phyloP scores from a whole-genome alignment of 2,888 invertebrate genomes.

The Sepioteuthis lessoniana region DNA sequence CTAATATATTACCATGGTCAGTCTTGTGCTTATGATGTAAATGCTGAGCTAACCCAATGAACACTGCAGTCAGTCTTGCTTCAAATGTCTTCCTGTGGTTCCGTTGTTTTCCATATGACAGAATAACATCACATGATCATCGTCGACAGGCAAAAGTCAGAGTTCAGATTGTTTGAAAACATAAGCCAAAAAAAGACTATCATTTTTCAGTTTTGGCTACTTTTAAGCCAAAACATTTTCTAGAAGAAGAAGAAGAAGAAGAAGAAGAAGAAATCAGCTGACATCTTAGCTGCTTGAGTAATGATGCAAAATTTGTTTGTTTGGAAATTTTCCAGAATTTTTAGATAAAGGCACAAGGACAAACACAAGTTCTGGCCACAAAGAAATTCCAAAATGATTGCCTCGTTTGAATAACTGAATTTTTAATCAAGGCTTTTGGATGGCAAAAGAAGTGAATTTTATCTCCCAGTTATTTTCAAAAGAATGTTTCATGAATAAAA shows the following conservation, averaged over 20 bases:
- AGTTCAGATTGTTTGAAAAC: background rate
- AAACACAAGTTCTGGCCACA: background rate
- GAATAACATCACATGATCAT: background rate
- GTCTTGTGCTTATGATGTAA: no score
- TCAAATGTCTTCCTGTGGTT: no score
- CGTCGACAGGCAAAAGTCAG: background rate
- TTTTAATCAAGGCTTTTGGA: background rate
- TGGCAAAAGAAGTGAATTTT: background rate
- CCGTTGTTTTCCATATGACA: background rate
- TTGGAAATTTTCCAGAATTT: background rate
- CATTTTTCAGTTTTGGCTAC: background rate
- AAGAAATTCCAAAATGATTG: background rate
- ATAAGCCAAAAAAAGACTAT: background rate
- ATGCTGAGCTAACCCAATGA: no score
- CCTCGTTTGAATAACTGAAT: conserved; percentile 21
- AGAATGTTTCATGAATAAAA: background rate
- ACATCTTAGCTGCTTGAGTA: background rate
- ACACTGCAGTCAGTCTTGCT: no score
- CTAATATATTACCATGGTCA: no score
- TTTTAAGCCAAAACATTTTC: background rate
- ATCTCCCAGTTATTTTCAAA: background rate
- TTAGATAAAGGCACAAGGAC: background rate
- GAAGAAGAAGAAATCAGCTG: background rate
- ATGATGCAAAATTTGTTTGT: background rate
- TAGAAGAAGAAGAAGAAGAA: background rate